These are phyloP conservation scores for Nyctibius bracteatus DNA, from an alignment of 2,113 vertebrate genomes.

Conservation along the genomic window DNA sequence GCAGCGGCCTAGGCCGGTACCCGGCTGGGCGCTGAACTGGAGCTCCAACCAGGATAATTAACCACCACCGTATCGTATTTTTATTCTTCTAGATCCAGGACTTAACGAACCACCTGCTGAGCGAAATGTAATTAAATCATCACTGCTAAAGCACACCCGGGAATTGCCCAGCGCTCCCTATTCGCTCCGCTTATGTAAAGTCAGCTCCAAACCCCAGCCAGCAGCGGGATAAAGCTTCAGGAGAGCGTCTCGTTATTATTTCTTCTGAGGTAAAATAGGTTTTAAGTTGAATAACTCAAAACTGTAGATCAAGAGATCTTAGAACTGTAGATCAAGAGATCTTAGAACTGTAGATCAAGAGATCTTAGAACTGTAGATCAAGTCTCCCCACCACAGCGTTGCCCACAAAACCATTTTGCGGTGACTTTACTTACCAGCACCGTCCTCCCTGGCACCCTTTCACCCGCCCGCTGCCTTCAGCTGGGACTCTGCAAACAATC, in stretches of 20 bases:
- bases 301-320: fast-evolving
- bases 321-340: no score
- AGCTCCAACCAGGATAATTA: conserved; percentile 65
- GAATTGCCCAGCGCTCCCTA: not conserved
- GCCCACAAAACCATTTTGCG: not conserved
- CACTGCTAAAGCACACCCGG: not conserved
- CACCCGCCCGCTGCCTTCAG: not conserved
- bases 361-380: no score
- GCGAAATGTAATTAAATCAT: conserved; percentile 51
- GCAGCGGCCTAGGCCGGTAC: conserved; percentile 23
- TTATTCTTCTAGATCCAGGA: not conserved
- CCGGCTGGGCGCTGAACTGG: not conserved
- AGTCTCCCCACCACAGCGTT: no score
- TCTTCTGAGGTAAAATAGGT: not conserved
- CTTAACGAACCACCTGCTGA: conserved; percentile 60
- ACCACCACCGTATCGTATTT: conserved; percentile 26
- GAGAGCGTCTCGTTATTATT: not conserved
- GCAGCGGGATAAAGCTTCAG: not conserved
- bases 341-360: no score
- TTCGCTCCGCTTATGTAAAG: not conserved
- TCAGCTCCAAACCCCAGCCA: not conserved
- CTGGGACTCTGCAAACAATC: not conserved
- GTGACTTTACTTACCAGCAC: not conserved
- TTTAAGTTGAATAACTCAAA: not conserved
- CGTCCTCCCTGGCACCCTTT: not conserved